Percentiles rank a stretch among this genome's conserved stretches.
Conservation (phyloP, 2,113 vertebrate genomes). For the Carettochelys insculpta region DNA sequence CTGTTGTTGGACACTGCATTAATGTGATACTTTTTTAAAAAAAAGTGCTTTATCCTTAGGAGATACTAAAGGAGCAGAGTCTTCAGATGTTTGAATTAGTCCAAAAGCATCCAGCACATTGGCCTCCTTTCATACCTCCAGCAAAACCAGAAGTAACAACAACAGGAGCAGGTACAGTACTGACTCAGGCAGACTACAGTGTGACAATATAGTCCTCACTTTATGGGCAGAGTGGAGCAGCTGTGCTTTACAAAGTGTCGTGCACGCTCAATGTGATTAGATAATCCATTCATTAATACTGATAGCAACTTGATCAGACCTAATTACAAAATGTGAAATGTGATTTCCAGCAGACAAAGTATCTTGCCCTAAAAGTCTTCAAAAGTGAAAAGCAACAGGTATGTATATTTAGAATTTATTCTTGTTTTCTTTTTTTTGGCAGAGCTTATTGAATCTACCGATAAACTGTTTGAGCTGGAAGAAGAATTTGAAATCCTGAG, state of each 20-base stretch:
- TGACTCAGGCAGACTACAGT: rapidly evolving
- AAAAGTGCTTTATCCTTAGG: conserved; percentile 67
- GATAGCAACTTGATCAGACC: not conserved
- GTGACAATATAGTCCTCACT: not conserved
- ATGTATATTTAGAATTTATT: not conserved
- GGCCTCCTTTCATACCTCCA: conserved; percentile 89
- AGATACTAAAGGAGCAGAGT: conserved; percentile 84
- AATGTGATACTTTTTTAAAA: not conserved
- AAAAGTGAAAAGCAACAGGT: not conserved
- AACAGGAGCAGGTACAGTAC: conserved; percentile 84
- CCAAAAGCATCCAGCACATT: conserved; percentile 87
- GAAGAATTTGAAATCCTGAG: conserved; percentile 92
- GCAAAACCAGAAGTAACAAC: conserved; percentile 88
- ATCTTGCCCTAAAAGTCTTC: not conserved
- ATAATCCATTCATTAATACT: not conserved
- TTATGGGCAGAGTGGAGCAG: not conserved
- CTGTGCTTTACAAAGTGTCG: not conserved
- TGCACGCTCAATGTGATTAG: rapidly evolving
- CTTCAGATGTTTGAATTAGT: conserved; percentile 90
- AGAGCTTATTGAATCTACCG: conserved; percentile 90
- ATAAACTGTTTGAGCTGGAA: conserved; percentile 87
- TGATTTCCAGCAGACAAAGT: not conserved
- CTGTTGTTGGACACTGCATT: not conserved
- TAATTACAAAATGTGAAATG: not conserved
- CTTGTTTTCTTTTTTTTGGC: not conserved